Conservation (phyloP, 2,888 invertebrate genomes). For the Pegoplata infirma region DNA sequence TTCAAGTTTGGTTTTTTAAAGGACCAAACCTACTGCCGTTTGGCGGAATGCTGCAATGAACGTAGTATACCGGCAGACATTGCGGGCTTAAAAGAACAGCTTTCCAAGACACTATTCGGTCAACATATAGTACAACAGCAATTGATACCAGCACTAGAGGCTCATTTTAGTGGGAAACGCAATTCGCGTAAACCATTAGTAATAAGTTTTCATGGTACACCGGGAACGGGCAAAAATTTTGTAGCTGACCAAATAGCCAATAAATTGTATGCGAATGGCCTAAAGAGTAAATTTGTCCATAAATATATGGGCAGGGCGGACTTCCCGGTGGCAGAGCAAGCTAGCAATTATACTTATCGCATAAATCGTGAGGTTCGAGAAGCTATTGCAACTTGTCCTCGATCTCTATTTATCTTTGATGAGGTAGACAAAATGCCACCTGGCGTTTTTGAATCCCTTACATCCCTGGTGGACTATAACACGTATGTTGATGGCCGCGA, state of each 20-base stretch:
- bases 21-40: slow-evolving; percentile 77
- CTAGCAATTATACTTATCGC: slow-evolving; percentile 80
- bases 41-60: slow-evolving; percentile 82
- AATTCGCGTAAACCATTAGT: slow-evolving; percentile 87
- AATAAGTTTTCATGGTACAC: slow-evolving; percentile 95
- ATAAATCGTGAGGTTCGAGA: slow-evolving; percentile 81
- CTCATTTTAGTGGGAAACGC: slow-evolving; percentile 79
- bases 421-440: slow-evolving; percentile 96
- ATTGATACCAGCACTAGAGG: slow-evolving; percentile 83
- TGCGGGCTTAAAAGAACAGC: slow-evolving; percentile 77
- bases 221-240: slow-evolving; percentile 96
- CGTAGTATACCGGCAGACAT: slow-evolving; percentile 80
- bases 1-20: slow-evolving; percentile 65
- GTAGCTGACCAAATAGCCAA: slow-evolving; percentile 86
- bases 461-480: slow-evolving; percentile 93
- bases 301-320: slow-evolving; percentile 84
- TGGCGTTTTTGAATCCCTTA: slow-evolving; percentile 89
- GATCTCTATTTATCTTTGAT: slow-evolving; percentile 95
- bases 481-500: slow-evolving; percentile 85
- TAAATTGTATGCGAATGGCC: slow-evolving; percentile 83
- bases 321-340: slow-evolving; percentile 83
- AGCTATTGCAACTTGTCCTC: slow-evolving; percentile 84
- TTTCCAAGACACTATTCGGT: slow-evolving; percentile 83
- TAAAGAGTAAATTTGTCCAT: slow-evolving; percentile 81
- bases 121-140: slow-evolving; percentile 89